Base-by-base conservation (phyloP, 2,113 vertebrate species). In the Pygoscelis antarcticus region DNA sequence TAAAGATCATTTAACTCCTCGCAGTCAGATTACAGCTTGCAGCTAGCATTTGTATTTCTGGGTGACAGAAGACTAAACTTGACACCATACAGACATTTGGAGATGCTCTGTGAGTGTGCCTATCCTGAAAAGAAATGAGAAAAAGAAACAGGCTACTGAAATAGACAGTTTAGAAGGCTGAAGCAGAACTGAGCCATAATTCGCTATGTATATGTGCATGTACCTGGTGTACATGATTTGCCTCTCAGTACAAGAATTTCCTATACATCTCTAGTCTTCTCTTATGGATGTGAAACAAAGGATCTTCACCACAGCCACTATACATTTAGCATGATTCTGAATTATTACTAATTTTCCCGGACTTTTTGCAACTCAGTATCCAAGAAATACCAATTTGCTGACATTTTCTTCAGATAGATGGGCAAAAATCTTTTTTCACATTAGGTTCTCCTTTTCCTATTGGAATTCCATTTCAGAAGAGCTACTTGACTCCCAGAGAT, bases 1-100 rank as follows among this genome's bases (percentile, higher is more conserved):
- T 86, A 95, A 85, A 93, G 78, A 94, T 93, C 44, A 71, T 94
- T 96, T 83, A 66, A 70, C 34, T n/a, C 46, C 62, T 38, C 5
- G 3, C 44, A 90, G 65, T 65, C 66, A 65, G 61, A 62, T 89
- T 93, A 91, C 13, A 72, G 44, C 25, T 90, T 83, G 49, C 49
- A 93, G 66, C 30, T 34, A 91, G 46, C 52, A 16, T 80, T 82
- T 93, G 22, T 85, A 46, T 69, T 85, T 87, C 78, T 93, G n/a
- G 17, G 30, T 80, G 40, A 69, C 0, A 76, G 87, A 82, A 93
- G 75, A 69, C 30, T 71, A 76, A 82, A 57, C 40, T 34, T 12
- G 1, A 83, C 57, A 85, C 29, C 12, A 55, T 21, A 26, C 2
- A 78, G 42, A 52, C 5, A 60, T 42, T 68, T 80, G 23, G 46